Evolutionary conservation across 2,113 vertebrate genomes (phyloP).

Genomic region (Chamaea fasciata): DNA sequence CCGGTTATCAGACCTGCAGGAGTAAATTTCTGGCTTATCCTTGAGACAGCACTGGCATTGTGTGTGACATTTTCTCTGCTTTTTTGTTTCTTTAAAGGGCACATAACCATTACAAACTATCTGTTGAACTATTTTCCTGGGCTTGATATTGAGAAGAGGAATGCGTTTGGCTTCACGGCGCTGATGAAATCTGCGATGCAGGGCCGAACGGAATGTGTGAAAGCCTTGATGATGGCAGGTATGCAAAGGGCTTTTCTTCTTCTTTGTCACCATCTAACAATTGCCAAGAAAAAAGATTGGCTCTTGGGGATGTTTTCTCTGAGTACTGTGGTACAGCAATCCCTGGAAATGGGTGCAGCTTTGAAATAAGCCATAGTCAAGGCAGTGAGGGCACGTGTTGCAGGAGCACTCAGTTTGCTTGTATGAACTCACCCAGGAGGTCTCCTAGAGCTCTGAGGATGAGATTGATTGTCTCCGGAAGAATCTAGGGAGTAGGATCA

Average conservation of each 20-base stretch:
- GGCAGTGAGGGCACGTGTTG: accelerated
- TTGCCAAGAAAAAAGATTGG: neutral
- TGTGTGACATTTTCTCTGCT: neutral
- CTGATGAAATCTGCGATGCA: slow-evolving; percentile 97
- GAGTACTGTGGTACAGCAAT: neutral
- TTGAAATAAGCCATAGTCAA: neutral
- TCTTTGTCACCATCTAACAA: neutral
- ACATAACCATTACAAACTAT: slow-evolving; percentile 91
- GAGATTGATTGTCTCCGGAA: neutral
- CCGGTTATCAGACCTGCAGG: neutral
- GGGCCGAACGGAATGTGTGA: slow-evolving; percentile 87
- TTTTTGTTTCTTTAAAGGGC: slow-evolving; percentile 76
- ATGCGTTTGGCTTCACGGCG: slow-evolving; percentile 89
- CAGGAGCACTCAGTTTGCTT: neutral
- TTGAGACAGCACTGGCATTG: neutral
- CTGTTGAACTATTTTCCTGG: slow-evolving; percentile 91
- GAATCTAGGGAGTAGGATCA: neutral
- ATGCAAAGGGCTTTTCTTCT: neutral
- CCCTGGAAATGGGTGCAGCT: neutral
- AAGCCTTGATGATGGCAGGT: slow-evolving; percentile 93
- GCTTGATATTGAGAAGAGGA: slow-evolving; percentile 90
- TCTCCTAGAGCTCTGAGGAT: neutral
- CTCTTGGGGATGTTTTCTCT: neutral
- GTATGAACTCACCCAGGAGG: neutral
- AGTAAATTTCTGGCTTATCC: neutral